phyloP scores from a whole-genome alignment of 2,797 vertebrate species.

The Macrochelys suwanniensis region DNA sequence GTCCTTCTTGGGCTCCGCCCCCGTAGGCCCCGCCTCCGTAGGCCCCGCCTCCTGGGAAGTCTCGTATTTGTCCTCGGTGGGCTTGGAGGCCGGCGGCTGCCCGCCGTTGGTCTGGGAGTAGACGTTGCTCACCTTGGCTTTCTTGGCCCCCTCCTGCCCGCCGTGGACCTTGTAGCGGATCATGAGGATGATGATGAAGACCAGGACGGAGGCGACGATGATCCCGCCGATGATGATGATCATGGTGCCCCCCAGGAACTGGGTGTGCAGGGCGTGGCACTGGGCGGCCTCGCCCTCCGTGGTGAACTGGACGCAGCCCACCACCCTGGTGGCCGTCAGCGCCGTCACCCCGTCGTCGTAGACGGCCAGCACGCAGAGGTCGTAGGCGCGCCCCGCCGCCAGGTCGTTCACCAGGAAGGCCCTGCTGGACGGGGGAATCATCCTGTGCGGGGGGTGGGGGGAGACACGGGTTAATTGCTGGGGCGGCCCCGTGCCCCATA shows the following conservation, averaged over 20 bases:
- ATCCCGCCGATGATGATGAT: conserved; percentile 97
- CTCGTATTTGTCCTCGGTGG: conserved; percentile 83
- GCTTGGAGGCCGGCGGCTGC: conserved; percentile 68
- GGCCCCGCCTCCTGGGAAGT: conserved; percentile 76
- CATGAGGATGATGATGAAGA: conserved; percentile 97
- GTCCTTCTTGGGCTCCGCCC: conserved; percentile 74
- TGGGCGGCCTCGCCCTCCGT: conserved; percentile 87
- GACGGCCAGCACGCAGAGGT: conserved; percentile 78
- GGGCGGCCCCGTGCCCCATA: background rate
- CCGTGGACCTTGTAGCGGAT: conserved; percentile 95
- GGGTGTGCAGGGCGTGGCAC: conserved; percentile 90
- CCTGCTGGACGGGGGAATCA: conserved; percentile 73
- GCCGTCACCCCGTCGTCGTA: conserved; percentile 66
- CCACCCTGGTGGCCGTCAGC: conserved; percentile 85
- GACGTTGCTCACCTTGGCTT: conserved; percentile 85
- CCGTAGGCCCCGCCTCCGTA: conserved; percentile 68
- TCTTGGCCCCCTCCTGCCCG: conserved; percentile 82
- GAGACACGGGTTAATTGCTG: background rate
- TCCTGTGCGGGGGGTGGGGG: conserved; percentile 81
- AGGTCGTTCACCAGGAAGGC: conserved; percentile 78
- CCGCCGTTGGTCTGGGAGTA: conserved; percentile 90
- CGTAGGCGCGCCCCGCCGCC: conserved; percentile 71
- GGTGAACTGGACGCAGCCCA: conserved; percentile 94
- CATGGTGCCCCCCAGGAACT: conserved; percentile 94
- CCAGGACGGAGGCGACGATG: conserved; percentile 94